Percentiles rank a stretch among this genome's conserved stretches.
Evolutionary conservation across 2,888 invertebrate genomes (phyloP).

Genomic region (Gryllus longicercus): DNA sequence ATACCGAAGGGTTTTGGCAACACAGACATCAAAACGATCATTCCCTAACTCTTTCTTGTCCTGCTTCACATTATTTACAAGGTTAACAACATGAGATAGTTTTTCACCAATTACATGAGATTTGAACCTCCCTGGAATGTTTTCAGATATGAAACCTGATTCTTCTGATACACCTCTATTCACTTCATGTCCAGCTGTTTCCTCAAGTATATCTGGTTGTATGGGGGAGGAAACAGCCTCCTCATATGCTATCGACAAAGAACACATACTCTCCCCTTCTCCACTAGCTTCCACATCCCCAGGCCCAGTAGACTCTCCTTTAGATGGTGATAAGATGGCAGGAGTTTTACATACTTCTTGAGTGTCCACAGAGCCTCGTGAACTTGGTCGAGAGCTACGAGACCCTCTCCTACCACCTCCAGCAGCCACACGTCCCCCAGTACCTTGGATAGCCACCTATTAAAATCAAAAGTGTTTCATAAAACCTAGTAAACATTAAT

Average conservation of each 20-base stretch:
- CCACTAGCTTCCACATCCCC: neutral
- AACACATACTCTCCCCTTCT: neutral
- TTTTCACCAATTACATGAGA: neutral
- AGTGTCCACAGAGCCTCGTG: neutral
- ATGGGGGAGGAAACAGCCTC: neutral
- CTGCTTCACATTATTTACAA: neutral
- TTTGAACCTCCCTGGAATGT: neutral
- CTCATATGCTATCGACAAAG: slow-evolving; percentile 7
- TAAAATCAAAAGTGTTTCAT: no score
- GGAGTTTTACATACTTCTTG: neutral
- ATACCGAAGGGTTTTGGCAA: neutral
- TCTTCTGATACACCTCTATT: neutral
- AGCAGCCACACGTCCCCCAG: neutral
- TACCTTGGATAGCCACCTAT: neutral
- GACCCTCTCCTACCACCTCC: neutral
- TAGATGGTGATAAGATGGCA: neutral
- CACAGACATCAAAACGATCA: neutral
- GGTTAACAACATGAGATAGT: neutral
- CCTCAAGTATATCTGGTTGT: neutral
- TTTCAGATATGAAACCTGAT: neutral
- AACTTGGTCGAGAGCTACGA: neutral
- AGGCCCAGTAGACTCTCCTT: neutral
- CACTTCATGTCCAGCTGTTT: neutral
- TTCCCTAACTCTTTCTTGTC: neutral
- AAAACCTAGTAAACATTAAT: no score